Evolutionary conservation across 2,888 invertebrate genomes (phyloP).

Genomic region (Creontiades dilutus): DNA sequence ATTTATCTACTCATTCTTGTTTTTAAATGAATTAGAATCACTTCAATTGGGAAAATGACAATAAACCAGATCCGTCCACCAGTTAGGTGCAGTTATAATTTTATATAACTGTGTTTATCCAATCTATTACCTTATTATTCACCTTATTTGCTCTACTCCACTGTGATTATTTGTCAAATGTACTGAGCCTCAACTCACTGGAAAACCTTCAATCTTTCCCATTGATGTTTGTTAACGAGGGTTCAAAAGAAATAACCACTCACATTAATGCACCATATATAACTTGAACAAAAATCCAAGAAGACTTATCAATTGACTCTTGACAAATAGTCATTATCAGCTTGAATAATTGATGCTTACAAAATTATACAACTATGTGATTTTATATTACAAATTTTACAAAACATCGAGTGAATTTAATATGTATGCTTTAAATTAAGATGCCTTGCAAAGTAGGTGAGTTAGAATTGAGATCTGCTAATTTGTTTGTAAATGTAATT

Average conservation of each 20-base stretch:
- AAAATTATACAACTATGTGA: slow-evolving; percentile 1
- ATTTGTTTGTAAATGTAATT: background rate
- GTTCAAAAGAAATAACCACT: too few relatives aligned
- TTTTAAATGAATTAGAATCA: too few relatives aligned
- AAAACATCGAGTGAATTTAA: slow-evolving; percentile 27
- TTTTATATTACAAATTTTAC: background rate
- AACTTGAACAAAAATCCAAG: background rate
- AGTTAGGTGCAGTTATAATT: background rate
- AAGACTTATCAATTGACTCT: background rate
- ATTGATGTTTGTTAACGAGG: too few relatives aligned
- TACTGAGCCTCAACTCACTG: too few relatives aligned
- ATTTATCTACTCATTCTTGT: too few relatives aligned
- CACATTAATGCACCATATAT: background rate
- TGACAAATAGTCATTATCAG: background rate
- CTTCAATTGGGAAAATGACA: slow-evolving; percentile 44
- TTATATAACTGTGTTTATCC: background rate
- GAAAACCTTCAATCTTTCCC: too few relatives aligned
- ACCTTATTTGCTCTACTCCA: too few relatives aligned
- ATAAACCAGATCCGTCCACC: slow-evolving; percentile 58
- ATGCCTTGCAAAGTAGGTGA: slow-evolving; percentile 18
- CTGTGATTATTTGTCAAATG: too few relatives aligned
- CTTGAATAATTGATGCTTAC: background rate
- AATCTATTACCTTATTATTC: background rate
- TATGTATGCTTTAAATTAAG: slow-evolving; percentile 25
- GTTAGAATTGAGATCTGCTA: background rate